These are phyloP conservation scores for Chelon auratus DNA, from an alignment of 2,797 vertebrate species.

Conservation along the genomic window DNA sequence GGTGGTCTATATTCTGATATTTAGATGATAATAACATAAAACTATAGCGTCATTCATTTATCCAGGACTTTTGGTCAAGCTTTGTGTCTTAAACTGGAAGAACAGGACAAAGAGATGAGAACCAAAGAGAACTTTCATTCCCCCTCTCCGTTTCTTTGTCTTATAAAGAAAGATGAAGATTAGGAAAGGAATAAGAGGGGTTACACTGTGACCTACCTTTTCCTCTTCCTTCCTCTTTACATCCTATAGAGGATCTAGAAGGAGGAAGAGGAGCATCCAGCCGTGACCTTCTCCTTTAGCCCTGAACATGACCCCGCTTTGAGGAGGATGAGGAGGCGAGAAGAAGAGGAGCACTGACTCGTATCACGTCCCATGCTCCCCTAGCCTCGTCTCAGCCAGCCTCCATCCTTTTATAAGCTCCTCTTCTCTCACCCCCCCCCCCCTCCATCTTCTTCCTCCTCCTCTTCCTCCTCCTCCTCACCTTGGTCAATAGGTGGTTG, in stretches of 20 bases:
- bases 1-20: no score
- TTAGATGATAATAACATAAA: no score
- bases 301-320: slow-evolving; percentile 74
- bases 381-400: slow-evolving; percentile 33
- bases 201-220: slow-evolving; percentile 5
- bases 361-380: slow-evolving; percentile 39
- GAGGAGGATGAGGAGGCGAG: slow-evolving; percentile 24
- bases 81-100: no score
- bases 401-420: slow-evolving; percentile 48
- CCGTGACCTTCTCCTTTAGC: slow-evolving; percentile 69
- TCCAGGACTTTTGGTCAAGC: no score
- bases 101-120: not conserved
- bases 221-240: not conserved
- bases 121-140: slow-evolving; percentile 2
- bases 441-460: slow-evolving; percentile 5
- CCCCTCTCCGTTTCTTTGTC: slow-evolving; percentile 33
- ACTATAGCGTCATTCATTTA: no score
- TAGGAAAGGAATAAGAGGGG: slow-evolving; percentile 40
- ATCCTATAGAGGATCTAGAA: slow-evolving; percentile 25
- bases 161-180: slow-evolving; percentile 34
- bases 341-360: slow-evolving; percentile 65
- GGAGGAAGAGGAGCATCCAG: slow-evolving; percentile 58
- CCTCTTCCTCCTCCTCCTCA: slow-evolving; percentile 54
- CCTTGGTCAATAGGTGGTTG: slow-evolving; percentile 51
- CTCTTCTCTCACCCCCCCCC: not conserved